Conservation (phyloP, 1,140 invertebrate species). For the Drosophila simulans region DNA sequence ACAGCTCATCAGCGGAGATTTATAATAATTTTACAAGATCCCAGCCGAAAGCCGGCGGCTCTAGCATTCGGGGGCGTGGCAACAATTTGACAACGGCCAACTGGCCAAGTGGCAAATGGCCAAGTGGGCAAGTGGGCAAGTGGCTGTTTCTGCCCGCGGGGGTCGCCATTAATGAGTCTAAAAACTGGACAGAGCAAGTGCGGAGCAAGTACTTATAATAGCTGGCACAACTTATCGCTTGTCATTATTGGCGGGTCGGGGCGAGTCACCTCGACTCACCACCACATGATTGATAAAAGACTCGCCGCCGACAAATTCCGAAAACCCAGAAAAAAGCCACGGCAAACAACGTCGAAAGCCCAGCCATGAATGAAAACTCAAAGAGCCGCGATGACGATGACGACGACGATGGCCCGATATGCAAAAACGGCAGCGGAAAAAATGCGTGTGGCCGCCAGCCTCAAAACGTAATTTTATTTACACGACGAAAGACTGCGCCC, state of each 20-base stretch:
- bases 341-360: slow-evolving; percentile 58
- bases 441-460: slow-evolving; percentile 75
- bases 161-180: slow-evolving; percentile 80
- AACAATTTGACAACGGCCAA: slow-evolving; percentile 70
- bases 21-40: slow-evolving; percentile 78
- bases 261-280: slow-evolving; percentile 61
- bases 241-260: slow-evolving; percentile 73
- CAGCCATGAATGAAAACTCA: slow-evolving; percentile 77
- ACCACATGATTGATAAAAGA: slow-evolving; percentile 78
- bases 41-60: slow-evolving; percentile 33
- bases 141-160: slow-evolving; percentile 33
- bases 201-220: slow-evolving; percentile 46
- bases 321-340: slow-evolving; percentile 49
- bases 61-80: slow-evolving; percentile 74
- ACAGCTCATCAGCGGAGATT: slow-evolving; percentile 80
- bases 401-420: slow-evolving; percentile 55
- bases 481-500: slow-evolving; percentile 31
- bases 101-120: slow-evolving; percentile 12
- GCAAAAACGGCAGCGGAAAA: slow-evolving; percentile 52
- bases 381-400: slow-evolving; percentile 61
- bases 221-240: slow-evolving; percentile 72
- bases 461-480: slow-evolving; percentile 79
- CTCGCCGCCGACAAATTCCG: slow-evolving; percentile 70
- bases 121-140: slow-evolving; percentile 1
- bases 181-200: slow-evolving; percentile 43